Percentiles rank a stretch among this genome's conserved stretches.
phyloP scores from a whole-genome alignment of 2,113 vertebrate genomes.

The Rhinopomastus cyanomelas region DNA sequence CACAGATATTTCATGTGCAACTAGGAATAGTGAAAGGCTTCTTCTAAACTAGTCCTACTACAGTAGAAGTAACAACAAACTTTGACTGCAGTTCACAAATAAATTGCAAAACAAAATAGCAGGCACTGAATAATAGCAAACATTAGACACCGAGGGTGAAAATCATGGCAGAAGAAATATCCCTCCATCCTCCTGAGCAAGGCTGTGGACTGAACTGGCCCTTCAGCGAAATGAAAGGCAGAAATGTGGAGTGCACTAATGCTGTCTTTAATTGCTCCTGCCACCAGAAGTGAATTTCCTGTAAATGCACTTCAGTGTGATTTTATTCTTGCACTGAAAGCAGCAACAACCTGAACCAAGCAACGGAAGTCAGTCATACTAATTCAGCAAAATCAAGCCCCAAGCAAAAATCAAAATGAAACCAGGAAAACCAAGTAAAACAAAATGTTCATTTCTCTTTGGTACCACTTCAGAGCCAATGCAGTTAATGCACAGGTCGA shows the following conservation, averaged over 20 bases:
- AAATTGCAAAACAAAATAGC: not conserved
- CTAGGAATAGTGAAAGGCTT: not conserved
- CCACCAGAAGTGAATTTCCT: not conserved
- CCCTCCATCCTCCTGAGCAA: not conserved
- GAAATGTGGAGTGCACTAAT: not conserved
- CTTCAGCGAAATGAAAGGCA: not conserved
- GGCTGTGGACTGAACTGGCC: not conserved
- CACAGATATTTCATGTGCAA: not conserved
- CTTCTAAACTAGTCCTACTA: not conserved
- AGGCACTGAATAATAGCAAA: not conserved
- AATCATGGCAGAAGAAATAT: not conserved
- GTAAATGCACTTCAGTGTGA: not conserved
- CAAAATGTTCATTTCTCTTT: rapidly evolving
- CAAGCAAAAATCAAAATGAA: not conserved
- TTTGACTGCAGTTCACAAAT: not conserved
- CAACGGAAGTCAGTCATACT: not conserved
- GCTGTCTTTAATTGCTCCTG: not conserved
- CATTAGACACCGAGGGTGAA: not conserved
- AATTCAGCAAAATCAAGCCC: not conserved
- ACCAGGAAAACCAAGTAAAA: not conserved
- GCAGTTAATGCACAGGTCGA: not conserved
- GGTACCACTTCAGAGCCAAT: not conserved
- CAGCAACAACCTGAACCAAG: not conserved
- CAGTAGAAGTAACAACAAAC: not conserved
- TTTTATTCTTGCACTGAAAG: not conserved